phyloP scores from a whole-genome alignment of 35 echinoderm and acorn worm species.

The Heliocidaris erythrogramma region DNA sequence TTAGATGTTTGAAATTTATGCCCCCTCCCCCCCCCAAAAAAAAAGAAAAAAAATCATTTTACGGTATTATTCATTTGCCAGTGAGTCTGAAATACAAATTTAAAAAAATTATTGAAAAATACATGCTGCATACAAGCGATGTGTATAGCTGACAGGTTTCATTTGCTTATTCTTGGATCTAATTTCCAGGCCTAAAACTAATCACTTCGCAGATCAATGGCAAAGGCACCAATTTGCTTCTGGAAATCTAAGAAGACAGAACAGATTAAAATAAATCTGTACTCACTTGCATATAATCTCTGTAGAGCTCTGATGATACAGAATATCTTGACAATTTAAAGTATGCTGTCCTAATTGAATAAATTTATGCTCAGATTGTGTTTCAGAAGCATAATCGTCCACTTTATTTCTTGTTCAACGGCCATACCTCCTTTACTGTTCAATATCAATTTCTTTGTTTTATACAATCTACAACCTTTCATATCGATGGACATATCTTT shows the following conservation, averaged over 20 bases:
- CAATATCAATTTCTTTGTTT: neutral
- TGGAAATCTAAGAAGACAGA: neutral
- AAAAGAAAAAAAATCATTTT: no score
- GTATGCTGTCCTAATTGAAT: neutral
- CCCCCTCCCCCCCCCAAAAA: no score
- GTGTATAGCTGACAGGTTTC: neutral
- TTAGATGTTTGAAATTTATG: no score
- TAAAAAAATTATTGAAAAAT: no score
- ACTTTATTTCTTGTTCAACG: neutral
- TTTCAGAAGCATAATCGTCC: neutral
- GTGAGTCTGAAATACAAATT: no score
- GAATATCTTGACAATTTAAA: neutral
- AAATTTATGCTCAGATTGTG: neutral
- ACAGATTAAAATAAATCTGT: neutral
- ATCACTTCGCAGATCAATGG: constrained; percentile 21
- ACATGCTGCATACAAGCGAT: no score
- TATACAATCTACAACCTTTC: no score
- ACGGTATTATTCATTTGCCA: no score
- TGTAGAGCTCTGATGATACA: neutral
- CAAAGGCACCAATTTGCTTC: neutral
- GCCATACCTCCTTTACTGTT: neutral
- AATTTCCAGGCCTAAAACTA: neutral
- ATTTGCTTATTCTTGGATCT: neutral
- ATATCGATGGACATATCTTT: no score
- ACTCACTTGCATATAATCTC: neutral